phyloP scores from a whole-genome alignment of 2,797 vertebrate genomes.

The Oophaga sylvatica region DNA sequence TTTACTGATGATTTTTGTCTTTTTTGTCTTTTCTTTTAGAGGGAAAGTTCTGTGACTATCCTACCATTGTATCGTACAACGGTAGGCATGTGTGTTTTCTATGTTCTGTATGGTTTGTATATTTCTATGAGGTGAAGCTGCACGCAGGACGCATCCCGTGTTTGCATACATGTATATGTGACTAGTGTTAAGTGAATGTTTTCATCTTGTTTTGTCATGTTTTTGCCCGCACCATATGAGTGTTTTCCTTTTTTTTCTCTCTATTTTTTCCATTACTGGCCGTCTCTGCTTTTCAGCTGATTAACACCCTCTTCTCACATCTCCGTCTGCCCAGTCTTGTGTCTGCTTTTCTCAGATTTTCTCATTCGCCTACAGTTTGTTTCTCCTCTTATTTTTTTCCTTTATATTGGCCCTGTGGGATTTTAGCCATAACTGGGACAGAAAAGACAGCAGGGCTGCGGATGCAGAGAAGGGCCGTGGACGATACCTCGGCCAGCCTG shows the following conservation, averaged over 20 bases:
- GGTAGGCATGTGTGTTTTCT: background rate
- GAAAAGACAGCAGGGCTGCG: background rate
- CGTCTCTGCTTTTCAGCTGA: background rate
- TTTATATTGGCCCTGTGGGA: background rate
- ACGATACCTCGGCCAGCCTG: background rate
- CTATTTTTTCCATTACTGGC: slow-evolving; percentile 14
- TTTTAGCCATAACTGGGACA: slow-evolving; percentile 14
- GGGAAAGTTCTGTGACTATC: slow-evolving; percentile 25
- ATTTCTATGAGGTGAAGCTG: background rate
- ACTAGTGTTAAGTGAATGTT: background rate
- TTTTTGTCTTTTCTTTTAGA: slow-evolving; percentile 15
- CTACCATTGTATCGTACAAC: slow-evolving; percentile 13
- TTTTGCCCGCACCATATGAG: background rate
- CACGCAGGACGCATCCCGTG: background rate
- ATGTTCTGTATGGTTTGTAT: background rate
- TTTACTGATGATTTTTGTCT: background rate
- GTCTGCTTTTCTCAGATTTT: slow-evolving; percentile 7
- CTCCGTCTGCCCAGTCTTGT: background rate
- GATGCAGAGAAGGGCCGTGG: background rate
- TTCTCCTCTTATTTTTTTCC: background rate
- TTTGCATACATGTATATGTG: background rate
- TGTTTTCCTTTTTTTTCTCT: background rate
- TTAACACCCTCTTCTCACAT: slow-evolving; percentile 38
- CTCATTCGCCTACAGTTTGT: background rate
- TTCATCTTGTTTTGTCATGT: background rate